phyloP scores from a whole-genome alignment of 2,888 invertebrate species.

The Epirrhoe alternata region DNA sequence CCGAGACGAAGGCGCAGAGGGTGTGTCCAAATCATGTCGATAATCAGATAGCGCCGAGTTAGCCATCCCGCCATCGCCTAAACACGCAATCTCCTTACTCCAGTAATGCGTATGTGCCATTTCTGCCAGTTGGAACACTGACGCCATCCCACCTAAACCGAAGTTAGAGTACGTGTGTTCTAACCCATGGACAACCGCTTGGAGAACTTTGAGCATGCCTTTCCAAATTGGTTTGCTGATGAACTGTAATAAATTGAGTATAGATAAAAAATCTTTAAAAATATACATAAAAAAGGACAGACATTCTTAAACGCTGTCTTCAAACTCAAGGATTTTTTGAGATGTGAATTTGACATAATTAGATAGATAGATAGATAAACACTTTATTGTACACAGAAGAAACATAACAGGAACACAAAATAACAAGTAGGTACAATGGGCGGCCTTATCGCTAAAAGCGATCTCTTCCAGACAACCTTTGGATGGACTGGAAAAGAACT shows the following conservation, averaged over 20 bases:
- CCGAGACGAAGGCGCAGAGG: conserved; percentile 84
- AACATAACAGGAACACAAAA: too few relatives aligned
- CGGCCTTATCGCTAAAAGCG: too few relatives aligned
- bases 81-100: conserved; percentile 92
- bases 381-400: too few relatives aligned
- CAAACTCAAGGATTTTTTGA: too few relatives aligned
- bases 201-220: conserved; percentile 96
- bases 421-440: too few relatives aligned
- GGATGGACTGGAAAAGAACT: too few relatives aligned
- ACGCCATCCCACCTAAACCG: conserved; percentile 98
- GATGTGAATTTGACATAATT: too few relatives aligned
- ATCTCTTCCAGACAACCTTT: too few relatives aligned
- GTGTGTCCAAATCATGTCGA: conserved; percentile 67
- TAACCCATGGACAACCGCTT: conserved; percentile 95
- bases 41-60: conserved; percentile 69
- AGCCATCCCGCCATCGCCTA: conserved; percentile 76
- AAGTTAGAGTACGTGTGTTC: conserved; percentile 97
- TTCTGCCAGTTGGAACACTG: conserved; percentile 98
- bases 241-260: conserved; percentile 85
- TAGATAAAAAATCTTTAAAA: background rate
- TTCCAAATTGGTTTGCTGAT: conserved; percentile 97
- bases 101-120: conserved; percentile 99
- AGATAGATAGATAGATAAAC: too few relatives aligned
- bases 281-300: too few relatives aligned
- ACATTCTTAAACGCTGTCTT: too few relatives aligned